Evolutionary conservation across 2,797 vertebrate genomes (phyloP).

Genomic region (Leucoraja ocellata): DNA sequence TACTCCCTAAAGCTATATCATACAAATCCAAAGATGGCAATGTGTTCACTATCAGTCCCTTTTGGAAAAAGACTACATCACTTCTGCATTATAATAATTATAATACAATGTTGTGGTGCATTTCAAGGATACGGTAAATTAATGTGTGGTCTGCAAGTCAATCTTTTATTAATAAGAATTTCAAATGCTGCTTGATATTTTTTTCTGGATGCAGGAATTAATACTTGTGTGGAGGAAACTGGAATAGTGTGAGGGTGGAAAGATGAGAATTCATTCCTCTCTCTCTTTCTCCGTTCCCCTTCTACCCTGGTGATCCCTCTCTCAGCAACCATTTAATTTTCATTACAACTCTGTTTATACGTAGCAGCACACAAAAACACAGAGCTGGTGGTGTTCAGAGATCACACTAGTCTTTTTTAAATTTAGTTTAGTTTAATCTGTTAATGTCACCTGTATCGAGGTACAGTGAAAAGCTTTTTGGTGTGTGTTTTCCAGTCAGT

Average conservation of each 20-base stretch:
- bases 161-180: constrained; percentile 17
- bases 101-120: background rate
- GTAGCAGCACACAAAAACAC: background rate
- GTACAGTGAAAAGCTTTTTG: too few relatives aligned
- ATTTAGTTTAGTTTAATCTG: too few relatives aligned
- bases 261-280: background rate
- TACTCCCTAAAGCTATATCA: background rate
- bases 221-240: background rate
- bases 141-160: background rate
- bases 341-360: background rate
- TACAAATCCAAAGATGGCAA: background rate
- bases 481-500: too few relatives aligned
- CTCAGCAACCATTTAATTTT: background rate
- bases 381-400: background rate
- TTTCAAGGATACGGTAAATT: background rate
- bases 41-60: background rate
- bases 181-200: constrained; percentile 10
- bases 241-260: background rate
- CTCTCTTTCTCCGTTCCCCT: background rate
- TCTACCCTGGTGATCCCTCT: background rate
- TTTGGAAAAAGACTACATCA: background rate
- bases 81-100: background rate
- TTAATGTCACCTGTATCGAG: too few relatives aligned
- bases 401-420: background rate
- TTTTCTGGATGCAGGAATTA: too few relatives aligned